These are phyloP conservation scores for Sardinella longiceps DNA, from an alignment of 2,797 vertebrate species.

Conservation along the genomic window DNA sequence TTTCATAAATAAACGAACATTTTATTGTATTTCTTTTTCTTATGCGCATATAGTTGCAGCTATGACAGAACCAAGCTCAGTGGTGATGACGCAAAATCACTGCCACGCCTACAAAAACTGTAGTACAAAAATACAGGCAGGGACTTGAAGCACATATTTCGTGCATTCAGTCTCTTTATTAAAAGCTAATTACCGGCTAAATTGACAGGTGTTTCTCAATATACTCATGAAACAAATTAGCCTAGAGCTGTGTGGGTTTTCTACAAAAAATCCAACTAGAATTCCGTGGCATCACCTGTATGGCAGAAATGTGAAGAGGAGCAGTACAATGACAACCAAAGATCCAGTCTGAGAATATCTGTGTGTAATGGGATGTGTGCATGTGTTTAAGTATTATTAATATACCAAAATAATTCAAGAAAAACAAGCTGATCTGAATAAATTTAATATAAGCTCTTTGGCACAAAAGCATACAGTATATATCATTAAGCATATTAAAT, in stretches of 20 bases:
- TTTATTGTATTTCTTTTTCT: neutral
- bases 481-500: constrained; percentile 9
- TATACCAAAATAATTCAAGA: too few species aligned
- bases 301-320: neutral
- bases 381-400: too few species aligned
- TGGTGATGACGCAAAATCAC: neutral
- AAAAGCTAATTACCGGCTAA: too few species aligned
- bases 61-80: neutral
- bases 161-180: too few species aligned
- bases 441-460: neutral
- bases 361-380: neutral
- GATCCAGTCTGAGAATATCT: neutral
- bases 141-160: too few species aligned
- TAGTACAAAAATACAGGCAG: neutral
- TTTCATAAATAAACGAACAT: neutral
- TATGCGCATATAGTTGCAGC: neutral
- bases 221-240: too few species aligned
- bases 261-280: too few species aligned
- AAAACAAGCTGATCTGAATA: neutral
- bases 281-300: neutral
- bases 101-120: neutral
- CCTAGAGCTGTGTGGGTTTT: too few species aligned
- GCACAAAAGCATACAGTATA: neutral
- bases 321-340: neutral
- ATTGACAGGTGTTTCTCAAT: too few species aligned